These are phyloP conservation scores for Prionailurus bengalensis DNA, from an alignment of 2,113 vertebrate species.

Conservation along the genomic window DNA sequence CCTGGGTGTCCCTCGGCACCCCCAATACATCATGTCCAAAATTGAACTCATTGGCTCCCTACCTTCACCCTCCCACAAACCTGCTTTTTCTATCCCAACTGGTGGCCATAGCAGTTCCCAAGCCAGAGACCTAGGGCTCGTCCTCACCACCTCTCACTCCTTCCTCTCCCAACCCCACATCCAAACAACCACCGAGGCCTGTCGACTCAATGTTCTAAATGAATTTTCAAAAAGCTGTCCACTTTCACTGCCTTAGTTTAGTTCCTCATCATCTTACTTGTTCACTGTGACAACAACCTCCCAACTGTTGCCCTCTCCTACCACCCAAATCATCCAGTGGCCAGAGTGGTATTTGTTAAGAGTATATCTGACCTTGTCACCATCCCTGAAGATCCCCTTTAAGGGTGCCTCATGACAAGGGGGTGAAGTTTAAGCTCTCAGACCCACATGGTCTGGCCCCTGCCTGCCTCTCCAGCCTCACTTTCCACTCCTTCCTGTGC, in stretches of 20 bases:
- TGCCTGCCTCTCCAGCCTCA: not conserved
- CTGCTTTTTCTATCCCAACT: not conserved
- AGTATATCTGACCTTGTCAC: not conserved
- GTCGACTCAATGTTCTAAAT: not conserved
- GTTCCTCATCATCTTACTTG: not conserved
- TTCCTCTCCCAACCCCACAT: not conserved
- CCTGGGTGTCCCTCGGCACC: not conserved
- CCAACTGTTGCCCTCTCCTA: not conserved
- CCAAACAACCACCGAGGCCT: not conserved
- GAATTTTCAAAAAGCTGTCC: not conserved
- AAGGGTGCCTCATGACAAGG: not conserved
- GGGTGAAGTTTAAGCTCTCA: not conserved
- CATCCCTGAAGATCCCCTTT: not conserved
- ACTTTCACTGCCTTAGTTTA: not conserved
- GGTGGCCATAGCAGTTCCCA: not conserved
- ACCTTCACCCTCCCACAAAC: not conserved
- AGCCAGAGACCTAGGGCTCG: not conserved
- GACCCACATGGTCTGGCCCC: not conserved
- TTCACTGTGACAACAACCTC: not conserved
- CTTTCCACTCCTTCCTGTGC: not conserved
- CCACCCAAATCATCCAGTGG: not conserved
- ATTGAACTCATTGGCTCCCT: not conserved
- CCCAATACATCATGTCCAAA: not conserved
- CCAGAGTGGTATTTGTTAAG: not conserved
- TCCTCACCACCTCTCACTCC: not conserved